phyloP scores from a whole-genome alignment of 2,797 vertebrate genomes.

The Xyrichtys novacula region DNA sequence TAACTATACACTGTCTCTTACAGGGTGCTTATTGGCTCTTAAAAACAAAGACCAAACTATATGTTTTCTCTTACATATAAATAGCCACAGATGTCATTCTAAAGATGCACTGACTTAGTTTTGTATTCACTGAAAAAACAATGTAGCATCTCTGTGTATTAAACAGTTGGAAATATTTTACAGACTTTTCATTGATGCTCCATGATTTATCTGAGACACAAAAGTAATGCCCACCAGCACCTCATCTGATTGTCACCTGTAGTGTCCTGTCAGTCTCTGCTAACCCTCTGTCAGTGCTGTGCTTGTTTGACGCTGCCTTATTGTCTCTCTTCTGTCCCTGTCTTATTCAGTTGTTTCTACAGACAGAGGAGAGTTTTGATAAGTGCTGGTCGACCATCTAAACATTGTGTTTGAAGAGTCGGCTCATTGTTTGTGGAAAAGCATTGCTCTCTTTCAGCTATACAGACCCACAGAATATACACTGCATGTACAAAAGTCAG shows the following conservation, averaged over 20 bases:
- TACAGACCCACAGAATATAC: too few species aligned
- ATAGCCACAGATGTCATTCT: too few species aligned
- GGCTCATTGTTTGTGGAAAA: neutral
- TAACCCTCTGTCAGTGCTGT: slow-evolving; percentile 3
- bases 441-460: neutral
- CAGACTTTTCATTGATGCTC: neutral
- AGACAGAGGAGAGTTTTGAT: slow-evolving; percentile 3
- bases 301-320: slow-evolving; percentile 1
- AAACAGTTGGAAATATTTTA: too few species aligned
- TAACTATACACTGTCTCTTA: too few species aligned
- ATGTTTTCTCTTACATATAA: too few species aligned
- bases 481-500: too few species aligned
- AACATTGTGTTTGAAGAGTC: neutral
- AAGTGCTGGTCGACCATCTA: slow-evolving; percentile 24
- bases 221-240: neutral
- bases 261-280: neutral
- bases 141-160: too few species aligned
- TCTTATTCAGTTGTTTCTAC: slow-evolving; percentile 1
- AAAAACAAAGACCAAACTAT: too few species aligned
- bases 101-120: neutral
- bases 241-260: neutral
- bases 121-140: neutral
- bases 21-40: too few species aligned
- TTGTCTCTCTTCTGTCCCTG: slow-evolving; percentile 5
- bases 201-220: neutral